These are phyloP conservation scores for Pherbina coryleti DNA, from an alignment of 2,888 invertebrate species.

Conservation along the genomic window DNA sequence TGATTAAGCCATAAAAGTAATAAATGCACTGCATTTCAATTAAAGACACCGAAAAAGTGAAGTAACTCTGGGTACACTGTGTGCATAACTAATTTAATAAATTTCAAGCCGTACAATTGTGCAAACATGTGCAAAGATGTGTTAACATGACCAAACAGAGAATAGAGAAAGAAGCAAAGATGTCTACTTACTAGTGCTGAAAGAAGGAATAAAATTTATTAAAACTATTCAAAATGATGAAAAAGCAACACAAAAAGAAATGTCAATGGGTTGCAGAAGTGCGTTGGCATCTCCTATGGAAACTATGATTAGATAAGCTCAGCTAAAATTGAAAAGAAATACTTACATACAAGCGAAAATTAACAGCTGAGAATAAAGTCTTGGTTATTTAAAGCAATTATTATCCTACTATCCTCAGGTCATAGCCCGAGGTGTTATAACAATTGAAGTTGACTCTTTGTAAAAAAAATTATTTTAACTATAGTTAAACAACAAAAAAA, in stretches of 20 bases:
- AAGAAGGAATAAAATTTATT: neutral
- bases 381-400: neutral
- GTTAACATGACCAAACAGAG: neutral
- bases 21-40: conserved; percentile 25
- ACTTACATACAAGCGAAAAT: too few relatives aligned
- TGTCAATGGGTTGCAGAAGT: neutral
- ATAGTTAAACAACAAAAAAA: too few relatives aligned
- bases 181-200: neutral
- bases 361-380: neutral
- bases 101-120: neutral
- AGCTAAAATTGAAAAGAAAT: too few relatives aligned
- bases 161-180: neutral
- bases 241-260: neutral
- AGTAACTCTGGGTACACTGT: conserved; percentile 5
- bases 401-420: neutral
- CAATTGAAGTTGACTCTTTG: neutral
- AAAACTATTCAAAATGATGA: neutral
- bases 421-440: conserved; percentile 17
- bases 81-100: conserved; percentile 32
- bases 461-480: too few relatives aligned
- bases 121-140: neutral
- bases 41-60: neutral
- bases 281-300: neutral
- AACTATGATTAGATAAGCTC: too few relatives aligned
- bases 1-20: conserved; percentile 6